Conservation (phyloP, 2,888 invertebrate genomes). For the Hirtodrosophila cameraria region DNA sequence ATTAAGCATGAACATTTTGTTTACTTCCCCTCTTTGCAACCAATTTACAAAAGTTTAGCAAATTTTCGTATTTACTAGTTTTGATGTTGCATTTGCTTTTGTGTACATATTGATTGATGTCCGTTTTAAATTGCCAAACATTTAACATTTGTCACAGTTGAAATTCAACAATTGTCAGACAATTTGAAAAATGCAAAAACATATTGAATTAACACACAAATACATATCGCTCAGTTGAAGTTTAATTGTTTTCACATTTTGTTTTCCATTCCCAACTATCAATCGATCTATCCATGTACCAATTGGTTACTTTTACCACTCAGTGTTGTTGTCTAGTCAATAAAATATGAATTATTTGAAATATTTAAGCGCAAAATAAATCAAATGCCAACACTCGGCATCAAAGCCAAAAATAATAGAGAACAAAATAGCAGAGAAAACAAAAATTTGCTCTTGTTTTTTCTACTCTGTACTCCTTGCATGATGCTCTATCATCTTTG, state of each 20-base stretch:
- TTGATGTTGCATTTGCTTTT: slow-evolving; percentile 8
- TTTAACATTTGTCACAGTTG: background rate
- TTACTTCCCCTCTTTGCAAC: slow-evolving; percentile 3
- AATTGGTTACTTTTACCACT: slow-evolving; percentile 32
- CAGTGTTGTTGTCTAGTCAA: slow-evolving; percentile 56
- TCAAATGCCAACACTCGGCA: slow-evolving; percentile 68
- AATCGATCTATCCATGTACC: slow-evolving; percentile 3
- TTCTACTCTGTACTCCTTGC: background rate
- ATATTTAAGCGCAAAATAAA: slow-evolving; percentile 66
- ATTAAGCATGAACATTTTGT: slow-evolving; percentile 68
- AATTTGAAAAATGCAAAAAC: slow-evolving; percentile 34
- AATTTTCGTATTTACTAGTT: slow-evolving; percentile 22
- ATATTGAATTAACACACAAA: slow-evolving; percentile 53
- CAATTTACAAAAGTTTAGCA: slow-evolving; percentile 31
- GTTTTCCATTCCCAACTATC: background rate
- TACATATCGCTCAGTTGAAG: slow-evolving; percentile 31
- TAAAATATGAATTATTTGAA: slow-evolving; percentile 75
- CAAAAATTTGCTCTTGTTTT: slow-evolving; percentile 35
- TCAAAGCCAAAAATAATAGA: slow-evolving; percentile 35
- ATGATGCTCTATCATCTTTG: too few species aligned
- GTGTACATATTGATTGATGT: slow-evolving; percentile 38
- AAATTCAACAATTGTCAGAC: slow-evolving; percentile 8
- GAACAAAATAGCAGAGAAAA: slow-evolving; percentile 17
- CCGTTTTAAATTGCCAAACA: slow-evolving; percentile 26
- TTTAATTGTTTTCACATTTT: slow-evolving; percentile 44